A percentile compares a stretch with the other conserved stretches of the same genome.
These are phyloP conservation scores for Poecilia picta DNA, from an alignment of 2,797 vertebrate species.

Conservation along the genomic window DNA sequence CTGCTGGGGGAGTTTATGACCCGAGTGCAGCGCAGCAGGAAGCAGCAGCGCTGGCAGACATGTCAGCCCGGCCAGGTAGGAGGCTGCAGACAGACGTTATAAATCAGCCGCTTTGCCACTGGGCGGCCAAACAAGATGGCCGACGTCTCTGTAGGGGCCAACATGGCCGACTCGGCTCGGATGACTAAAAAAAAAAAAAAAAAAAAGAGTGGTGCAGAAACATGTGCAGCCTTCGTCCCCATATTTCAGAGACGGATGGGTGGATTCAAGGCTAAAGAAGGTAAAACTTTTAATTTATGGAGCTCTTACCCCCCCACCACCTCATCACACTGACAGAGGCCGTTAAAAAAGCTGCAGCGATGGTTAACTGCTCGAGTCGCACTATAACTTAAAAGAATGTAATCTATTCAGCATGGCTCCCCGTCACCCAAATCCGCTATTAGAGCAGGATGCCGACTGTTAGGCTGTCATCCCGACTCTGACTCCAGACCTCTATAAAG, in stretches of 20 bases:
- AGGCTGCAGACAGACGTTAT: conserved; percentile 71
- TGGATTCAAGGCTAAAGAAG: conserved; percentile 67
- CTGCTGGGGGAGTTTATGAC: conserved; percentile 60
- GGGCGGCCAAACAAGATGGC: conserved; percentile 73
- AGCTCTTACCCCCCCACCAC: conserved; percentile 71
- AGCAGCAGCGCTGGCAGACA: conserved; percentile 67
- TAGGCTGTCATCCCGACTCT: conserved; percentile 66
- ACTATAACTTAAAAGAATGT: conserved; percentile 69
- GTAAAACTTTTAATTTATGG: conserved; percentile 79
- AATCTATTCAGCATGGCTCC: conserved; percentile 75
- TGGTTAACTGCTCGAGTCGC: conserved; percentile 74
- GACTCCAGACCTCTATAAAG: conserved; percentile 66
- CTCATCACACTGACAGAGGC: conserved; percentile 69
- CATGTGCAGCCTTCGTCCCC: conserved; percentile 72
- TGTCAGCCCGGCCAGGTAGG: conserved; percentile 70
- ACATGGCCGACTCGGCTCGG: conserved; percentile 71
- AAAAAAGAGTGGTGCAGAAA: conserved; percentile 68
- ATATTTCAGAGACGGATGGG: conserved; percentile 64
- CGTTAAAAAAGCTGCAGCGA: conserved; percentile 62
- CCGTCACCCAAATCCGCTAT: conserved; percentile 73
- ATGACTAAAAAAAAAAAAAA: conserved; percentile 64
- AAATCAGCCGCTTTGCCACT: conserved; percentile 73
- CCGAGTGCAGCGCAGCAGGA: conserved; percentile 65
- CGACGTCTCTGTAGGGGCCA: conserved; percentile 67
- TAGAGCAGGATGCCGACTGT: conserved; percentile 69